Evolutionary conservation across 2,888 invertebrate species (phyloP).

Genomic region (Elegia similella): DNA sequence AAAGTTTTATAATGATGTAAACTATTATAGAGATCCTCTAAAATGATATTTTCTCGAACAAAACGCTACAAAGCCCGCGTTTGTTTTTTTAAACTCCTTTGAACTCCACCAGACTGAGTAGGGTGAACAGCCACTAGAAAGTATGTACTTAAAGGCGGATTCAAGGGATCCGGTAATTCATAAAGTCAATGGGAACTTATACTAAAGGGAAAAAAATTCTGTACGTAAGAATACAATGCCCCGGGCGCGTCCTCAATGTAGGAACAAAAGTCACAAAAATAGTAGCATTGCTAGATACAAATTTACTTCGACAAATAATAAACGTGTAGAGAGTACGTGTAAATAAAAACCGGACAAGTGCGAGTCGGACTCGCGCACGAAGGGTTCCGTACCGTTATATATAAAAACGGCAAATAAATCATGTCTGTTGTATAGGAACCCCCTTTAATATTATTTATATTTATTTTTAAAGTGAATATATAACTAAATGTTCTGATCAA

Average conservation of each 20-base stretch:
- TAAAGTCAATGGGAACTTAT: conserved; percentile 18
- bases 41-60: neutral
- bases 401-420: no score
- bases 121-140: conserved; percentile 20
- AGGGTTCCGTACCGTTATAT: no score
- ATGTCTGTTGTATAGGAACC: no score
- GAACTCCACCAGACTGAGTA: conserved; percentile 14
- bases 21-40: neutral
- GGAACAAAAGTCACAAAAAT: conserved; percentile 5
- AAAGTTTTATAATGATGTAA: neutral
- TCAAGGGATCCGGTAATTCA: conserved; percentile 13
- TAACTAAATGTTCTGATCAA: no score
- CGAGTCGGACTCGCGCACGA: no score
- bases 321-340: no score
- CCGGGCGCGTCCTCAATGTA: neutral
- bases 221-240: neutral
- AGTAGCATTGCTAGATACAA: no score
- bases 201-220: neutral
- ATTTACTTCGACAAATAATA: no score
- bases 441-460: no score
- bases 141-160: conserved; percentile 18
- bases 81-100: conserved; percentile 15
- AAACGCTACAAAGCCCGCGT: conserved; percentile 2
- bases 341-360: no score
- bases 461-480: no score